phyloP scores from a whole-genome alignment of 2,797 vertebrate genomes.

The Sebastiscus tertius region DNA sequence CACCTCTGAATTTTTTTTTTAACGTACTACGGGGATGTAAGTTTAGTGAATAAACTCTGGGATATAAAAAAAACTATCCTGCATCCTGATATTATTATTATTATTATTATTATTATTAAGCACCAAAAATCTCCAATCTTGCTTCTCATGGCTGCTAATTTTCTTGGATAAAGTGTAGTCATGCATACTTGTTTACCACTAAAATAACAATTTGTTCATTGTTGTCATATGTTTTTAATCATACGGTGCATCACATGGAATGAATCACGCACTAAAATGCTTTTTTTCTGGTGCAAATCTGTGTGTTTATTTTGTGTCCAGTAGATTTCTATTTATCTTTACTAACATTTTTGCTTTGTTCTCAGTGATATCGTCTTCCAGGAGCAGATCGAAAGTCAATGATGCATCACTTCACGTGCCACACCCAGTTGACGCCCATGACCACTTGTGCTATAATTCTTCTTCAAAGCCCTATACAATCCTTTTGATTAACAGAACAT shows the following conservation, averaged over 20 bases:
- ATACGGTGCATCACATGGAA: background rate
- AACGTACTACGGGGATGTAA: background rate
- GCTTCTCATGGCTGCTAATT: background rate
- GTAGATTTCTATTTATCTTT: background rate
- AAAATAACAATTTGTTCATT: background rate
- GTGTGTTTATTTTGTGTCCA: background rate
- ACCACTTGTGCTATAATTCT: constrained; percentile 7
- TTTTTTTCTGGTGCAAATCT: background rate
- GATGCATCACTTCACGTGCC: background rate
- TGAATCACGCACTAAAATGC: background rate
- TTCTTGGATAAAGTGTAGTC: background rate
- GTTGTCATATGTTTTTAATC: background rate
- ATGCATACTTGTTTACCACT: background rate
- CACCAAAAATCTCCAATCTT: background rate
- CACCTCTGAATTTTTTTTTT: too few species aligned
- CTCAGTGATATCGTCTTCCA: background rate
- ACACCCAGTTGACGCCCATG: constrained; percentile 40
- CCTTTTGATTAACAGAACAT: constrained; percentile 13
- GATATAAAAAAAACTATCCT: background rate
- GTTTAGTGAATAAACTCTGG: background rate
- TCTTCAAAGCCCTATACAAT: constrained; percentile 8
- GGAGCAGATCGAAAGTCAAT: background rate
- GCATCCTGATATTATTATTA: background rate
- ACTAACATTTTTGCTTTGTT: background rate
- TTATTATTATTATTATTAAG: too few species aligned